A percentile compares a stretch with the other conserved stretches of the same genome.
These are phyloP conservation scores for Rhopalosiphum padi DNA, from an alignment of 1,140 invertebrate genomes.

Conservation along the genomic window DNA sequence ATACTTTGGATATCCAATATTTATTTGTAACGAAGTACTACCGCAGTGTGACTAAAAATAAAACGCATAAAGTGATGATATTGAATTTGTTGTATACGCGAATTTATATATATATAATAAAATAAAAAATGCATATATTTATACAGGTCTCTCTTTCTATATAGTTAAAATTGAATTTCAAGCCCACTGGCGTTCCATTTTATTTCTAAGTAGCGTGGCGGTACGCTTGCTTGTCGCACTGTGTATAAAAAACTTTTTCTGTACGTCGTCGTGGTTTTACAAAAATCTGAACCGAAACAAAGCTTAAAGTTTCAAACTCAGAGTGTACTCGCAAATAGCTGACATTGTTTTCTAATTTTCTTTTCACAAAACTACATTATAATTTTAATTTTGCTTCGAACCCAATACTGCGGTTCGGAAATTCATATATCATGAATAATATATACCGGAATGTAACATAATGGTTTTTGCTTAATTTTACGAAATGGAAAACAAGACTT, in stretches of 20 bases:
- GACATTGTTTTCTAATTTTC: slow-evolving; percentile 49
- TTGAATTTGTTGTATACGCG: not conserved
- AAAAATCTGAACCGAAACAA: not conserved
- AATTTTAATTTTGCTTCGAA: not conserved
- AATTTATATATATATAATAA: not conserved
- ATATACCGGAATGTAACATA: not conserved
- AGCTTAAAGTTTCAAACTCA: slow-evolving; percentile 31
- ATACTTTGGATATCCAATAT: not conserved
- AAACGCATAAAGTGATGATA: not conserved
- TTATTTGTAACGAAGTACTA: not conserved
- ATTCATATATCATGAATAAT: not conserved
- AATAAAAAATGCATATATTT: not conserved
- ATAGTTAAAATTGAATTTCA: slow-evolving; percentile 18
- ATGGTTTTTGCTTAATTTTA: not conserved
- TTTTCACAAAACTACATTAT: not conserved
- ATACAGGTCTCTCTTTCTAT: not conserved
- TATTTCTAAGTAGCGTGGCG: not conserved
- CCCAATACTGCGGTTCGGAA: not conserved
- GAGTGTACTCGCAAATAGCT: not conserved
- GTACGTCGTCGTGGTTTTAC: not conserved
- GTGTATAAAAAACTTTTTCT: slow-evolving; percentile 1
- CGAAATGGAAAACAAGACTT: not conserved
- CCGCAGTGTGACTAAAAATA: not conserved
- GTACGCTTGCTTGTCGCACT: not conserved
- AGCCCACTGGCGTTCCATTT: not conserved